phyloP scores from a whole-genome alignment of 2,888 invertebrate genomes.

The Cheilosia variabilis region DNA sequence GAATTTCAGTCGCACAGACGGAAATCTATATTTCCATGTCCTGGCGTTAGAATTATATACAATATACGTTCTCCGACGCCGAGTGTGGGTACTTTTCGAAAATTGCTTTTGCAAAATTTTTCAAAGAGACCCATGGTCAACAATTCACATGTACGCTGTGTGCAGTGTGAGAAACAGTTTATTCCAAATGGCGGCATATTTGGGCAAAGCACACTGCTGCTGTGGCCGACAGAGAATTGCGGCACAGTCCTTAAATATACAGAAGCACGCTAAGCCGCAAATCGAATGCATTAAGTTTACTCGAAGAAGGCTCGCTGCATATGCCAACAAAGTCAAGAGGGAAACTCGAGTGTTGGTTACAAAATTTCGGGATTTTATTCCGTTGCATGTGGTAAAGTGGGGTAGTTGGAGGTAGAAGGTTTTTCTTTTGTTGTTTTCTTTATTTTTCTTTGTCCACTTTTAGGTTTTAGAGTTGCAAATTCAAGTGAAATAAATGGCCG shows the following conservation, averaged over 20 bases:
- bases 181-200: conserved; percentile 49
- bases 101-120: conserved; percentile 41
- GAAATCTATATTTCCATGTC: conserved; percentile 59
- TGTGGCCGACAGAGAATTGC: conserved; percentile 26
- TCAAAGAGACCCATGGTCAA: conserved; percentile 40
- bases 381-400: conserved; percentile 56
- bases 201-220: conserved; percentile 44
- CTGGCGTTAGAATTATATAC: conserved; percentile 1
- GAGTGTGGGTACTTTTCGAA: conserved; percentile 20
- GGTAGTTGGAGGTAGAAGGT: neutral
- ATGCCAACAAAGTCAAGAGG: conserved; percentile 9
- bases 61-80: neutral
- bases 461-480: conserved; percentile 49
- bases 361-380: conserved; percentile 63
- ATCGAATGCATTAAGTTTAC: conserved; percentile 56
- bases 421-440: neutral
- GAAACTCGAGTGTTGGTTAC: conserved; percentile 53
- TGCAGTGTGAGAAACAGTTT: conserved; percentile 33
- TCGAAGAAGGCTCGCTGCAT: conserved; percentile 10
- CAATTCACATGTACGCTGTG: conserved; percentile 11
- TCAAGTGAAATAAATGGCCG: conserved; percentile 65
- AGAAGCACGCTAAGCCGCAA: conserved; percentile 63
- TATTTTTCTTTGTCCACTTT: conserved; percentile 16
- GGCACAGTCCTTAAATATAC: conserved; percentile 49
- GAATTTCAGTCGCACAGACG: conserved; percentile 38